Percentiles rank a stretch among this genome's conserved stretches.
These are phyloP conservation scores for Odontocolon sp. DNA, from an alignment of 2,888 invertebrate genomes.

Conservation along the genomic window DNA sequence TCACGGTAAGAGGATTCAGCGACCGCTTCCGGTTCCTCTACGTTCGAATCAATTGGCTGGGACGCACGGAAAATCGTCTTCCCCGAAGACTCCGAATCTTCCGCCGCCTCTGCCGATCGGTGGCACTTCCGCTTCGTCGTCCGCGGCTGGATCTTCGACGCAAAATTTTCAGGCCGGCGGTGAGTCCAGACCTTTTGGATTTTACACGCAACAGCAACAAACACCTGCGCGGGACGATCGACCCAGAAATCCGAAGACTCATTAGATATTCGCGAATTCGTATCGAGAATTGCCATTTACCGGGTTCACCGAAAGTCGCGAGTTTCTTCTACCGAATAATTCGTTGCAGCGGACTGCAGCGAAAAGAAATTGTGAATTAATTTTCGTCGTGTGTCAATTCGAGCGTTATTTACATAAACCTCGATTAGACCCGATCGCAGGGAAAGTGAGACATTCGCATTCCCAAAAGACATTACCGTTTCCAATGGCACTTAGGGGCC, in stretches of 20 bases:
- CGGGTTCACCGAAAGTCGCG: neutral
- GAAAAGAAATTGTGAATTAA: constrained; percentile 8
- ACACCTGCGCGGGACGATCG: constrained; percentile 59
- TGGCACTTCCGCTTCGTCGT: constrained; percentile 51
- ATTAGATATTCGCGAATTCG: constrained; percentile 27
- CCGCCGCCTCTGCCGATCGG: constrained; percentile 39
- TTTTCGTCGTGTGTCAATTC: neutral
- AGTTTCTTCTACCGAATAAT: neutral
- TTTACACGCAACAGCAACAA: constrained; percentile 75
- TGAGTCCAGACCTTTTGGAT: constrained; percentile 76
- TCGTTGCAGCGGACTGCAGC: neutral
- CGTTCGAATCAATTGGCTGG: constrained; percentile 72
- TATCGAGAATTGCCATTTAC: neutral
- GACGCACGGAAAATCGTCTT: constrained; percentile 63
- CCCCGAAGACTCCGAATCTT: constrained; percentile 43
- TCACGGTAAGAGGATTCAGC: constrained; percentile 72
- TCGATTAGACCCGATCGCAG: neutral
- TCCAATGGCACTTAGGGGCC: neutral
- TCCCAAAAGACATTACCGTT: neutral
- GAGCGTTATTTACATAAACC: neutral
- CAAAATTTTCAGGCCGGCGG: constrained; percentile 44
- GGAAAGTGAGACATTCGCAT: constrained; percentile 9
- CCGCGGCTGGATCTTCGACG: constrained; percentile 58
- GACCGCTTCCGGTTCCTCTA: constrained; percentile 76
- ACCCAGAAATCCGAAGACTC: constrained; percentile 58